phyloP scores from a whole-genome alignment of 2,888 invertebrate genomes.

The Hyalella azteca region DNA sequence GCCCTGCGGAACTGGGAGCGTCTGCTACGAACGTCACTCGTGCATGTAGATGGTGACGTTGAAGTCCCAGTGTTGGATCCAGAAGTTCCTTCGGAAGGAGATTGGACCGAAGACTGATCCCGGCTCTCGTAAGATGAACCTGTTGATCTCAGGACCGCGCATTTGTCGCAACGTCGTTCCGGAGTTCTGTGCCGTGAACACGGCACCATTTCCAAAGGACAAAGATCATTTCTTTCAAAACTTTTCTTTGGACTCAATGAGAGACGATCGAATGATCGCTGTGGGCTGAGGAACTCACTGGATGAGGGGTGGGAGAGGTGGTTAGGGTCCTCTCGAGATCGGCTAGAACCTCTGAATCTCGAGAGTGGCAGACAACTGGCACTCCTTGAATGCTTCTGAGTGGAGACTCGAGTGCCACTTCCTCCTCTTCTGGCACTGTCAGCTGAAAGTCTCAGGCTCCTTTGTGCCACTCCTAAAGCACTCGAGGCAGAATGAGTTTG shows the following conservation, averaged over 20 bases:
- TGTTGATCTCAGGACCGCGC: neutral
- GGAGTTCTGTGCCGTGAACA: neutral
- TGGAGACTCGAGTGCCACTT: neutral
- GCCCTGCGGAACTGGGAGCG: constrained; percentile 56
- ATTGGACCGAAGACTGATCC: neutral
- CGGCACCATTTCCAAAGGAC: neutral
- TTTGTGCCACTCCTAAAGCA: constrained; percentile 47
- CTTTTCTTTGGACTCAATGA: constrained; percentile 32
- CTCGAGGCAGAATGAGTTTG: constrained; percentile 48
- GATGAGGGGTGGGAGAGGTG: constrained; percentile 11
- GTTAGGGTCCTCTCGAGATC: constrained; percentile 38
- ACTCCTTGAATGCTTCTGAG: constrained; percentile 38
- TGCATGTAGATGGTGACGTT: constrained; percentile 5
- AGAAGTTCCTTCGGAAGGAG: constrained; percentile 33
- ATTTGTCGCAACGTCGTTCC: constrained; percentile 12
- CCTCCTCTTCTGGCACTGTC: constrained; percentile 45
- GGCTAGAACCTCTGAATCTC: constrained; percentile 44
- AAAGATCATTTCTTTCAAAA: neutral
- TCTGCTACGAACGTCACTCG: constrained; percentile 45
- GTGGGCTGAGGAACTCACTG: constrained; percentile 29
- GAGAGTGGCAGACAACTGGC: constrained; percentile 48
- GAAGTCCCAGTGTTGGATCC: constrained; percentile 8
- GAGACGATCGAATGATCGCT: constrained; percentile 39
- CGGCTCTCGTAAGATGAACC: constrained; percentile 26
- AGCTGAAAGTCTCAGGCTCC: constrained; percentile 52